Conservation (phyloP, 2,888 invertebrate species). For the Acrobasis suavella region DNA sequence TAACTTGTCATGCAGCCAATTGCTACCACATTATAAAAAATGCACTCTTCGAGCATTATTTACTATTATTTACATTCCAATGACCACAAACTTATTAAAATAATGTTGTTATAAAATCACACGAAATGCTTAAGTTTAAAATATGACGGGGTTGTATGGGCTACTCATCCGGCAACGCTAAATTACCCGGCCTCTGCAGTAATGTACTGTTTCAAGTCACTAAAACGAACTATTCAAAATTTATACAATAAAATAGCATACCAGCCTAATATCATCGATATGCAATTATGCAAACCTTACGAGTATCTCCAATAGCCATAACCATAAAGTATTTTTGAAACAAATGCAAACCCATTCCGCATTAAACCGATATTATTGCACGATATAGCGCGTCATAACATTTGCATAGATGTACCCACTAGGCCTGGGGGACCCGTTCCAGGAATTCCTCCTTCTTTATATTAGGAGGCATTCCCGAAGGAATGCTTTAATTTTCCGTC, state of each 20-base stretch:
- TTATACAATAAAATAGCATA: not conserved
- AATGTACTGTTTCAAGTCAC: too few relatives aligned
- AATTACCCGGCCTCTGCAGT: too few relatives aligned
- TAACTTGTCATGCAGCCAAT: too few relatives aligned
- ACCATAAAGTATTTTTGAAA: not conserved
- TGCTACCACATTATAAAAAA: too few relatives aligned
- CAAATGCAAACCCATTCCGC: not conserved
- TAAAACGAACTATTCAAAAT: too few relatives aligned
- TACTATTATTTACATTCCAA: too few relatives aligned
- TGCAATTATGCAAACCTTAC: not conserved
- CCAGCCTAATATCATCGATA: not conserved
- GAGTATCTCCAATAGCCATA: not conserved
- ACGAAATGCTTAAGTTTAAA: too few relatives aligned
- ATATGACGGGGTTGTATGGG: too few relatives aligned
- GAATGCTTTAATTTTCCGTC: slow-evolving; percentile 17
- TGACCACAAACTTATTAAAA: too few relatives aligned
- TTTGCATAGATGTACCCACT: slow-evolving; percentile 7
- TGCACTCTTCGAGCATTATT: too few relatives aligned
- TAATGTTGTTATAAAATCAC: too few relatives aligned
- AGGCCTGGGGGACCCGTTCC: not conserved
- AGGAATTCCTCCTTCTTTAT: slow-evolving; percentile 7
- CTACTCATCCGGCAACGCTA: too few relatives aligned
- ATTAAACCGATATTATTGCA: not conserved
- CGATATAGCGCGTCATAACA: slow-evolving; percentile 6
- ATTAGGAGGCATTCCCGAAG: slow-evolving; percentile 9